Evolutionary conservation across 1,140 invertebrate genomes (phyloP), one percentile per base, ranked within the genome.

Genomic region (Triops cancriformis): DNA sequence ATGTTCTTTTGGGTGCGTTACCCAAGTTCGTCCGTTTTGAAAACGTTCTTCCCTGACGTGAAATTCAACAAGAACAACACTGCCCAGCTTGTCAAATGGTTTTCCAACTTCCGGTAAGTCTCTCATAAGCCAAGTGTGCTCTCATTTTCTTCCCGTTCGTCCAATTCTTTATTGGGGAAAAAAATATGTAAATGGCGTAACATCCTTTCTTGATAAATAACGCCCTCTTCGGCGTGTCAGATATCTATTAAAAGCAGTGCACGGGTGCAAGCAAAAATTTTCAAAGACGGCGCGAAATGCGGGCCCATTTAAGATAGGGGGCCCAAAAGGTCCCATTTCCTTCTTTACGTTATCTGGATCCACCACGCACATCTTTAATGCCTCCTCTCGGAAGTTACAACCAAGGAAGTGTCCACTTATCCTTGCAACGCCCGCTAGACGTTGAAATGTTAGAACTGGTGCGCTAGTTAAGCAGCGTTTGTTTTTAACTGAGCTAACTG

Each of bases 1-100:
- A 99, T 99, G 98, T 99, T 99, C 92, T 99, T 99, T 92, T 99
- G 96, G 93, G 96, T 97, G 80, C 91, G 98, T 82, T 99, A 99
- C 87, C 98, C 98, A 64, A 98, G 94, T 85, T 99, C 97, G 73
- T 92, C 95, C 82, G 93, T 99, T 80, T 91, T 99, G 83, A 99
- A 99, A 89, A 97, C 97, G 90, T 99, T 98, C 90, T 99, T 99
- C 89, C 97, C 97, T 14, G 98, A 99, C 89, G 98, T 99, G 87
- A 97, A 97, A 85, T 99, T 99, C 90, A 99, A 99, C 90, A 99
- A 99, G 88, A 98, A 99, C 89, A 99, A 99, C 88, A 99, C 98
- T 79, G 98, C 98, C 82, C 98, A 99, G 88, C 91, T 99, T 84
- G 98, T 99, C 88, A 99, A 99, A 87, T 99, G 98, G 98, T 99